A percentile compares a stretch with the other conserved stretches of the same genome.
Conservation (phyloP, 2,888 invertebrate genomes). For the Synanthedon tipuliformis region DNA sequence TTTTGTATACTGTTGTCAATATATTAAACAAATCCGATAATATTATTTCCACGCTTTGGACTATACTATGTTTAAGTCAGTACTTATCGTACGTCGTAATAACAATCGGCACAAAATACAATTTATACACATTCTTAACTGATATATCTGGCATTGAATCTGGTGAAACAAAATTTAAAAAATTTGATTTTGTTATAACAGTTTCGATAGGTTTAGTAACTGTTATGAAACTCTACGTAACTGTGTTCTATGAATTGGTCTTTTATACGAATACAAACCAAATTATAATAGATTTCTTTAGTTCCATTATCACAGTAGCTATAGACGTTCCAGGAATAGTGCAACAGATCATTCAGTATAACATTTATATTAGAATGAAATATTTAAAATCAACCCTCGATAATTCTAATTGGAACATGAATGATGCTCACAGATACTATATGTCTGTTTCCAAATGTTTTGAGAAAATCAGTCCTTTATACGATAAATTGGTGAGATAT, state of each 20-base stretch:
- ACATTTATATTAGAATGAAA: neutral
- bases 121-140: neutral
- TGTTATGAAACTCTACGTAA: too few relatives aligned
- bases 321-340: neutral
- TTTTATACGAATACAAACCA: too few relatives aligned
- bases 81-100: too few relatives aligned
- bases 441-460: neutral
- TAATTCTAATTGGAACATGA: neutral
- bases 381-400: neutral
- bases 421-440: neutral
- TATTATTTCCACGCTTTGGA: too few relatives aligned
- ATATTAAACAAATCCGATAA: too few relatives aligned
- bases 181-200: too few relatives aligned
- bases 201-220: too few relatives aligned
- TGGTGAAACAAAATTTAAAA: too few relatives aligned
- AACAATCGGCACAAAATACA: neutral
- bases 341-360: neutral
- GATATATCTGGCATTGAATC: neutral
- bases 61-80: too few relatives aligned
- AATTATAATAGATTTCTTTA: too few relatives aligned
- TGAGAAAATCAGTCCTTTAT: neutral
- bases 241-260: too few relatives aligned
- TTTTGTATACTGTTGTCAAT: too few relatives aligned
- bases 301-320: neutral
- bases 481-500: neutral